Evolutionary conservation across 2,888 invertebrate species (phyloP), one percentile per base, ranked within the genome.

Genomic region (Temnothorax rugatulus): DNA sequence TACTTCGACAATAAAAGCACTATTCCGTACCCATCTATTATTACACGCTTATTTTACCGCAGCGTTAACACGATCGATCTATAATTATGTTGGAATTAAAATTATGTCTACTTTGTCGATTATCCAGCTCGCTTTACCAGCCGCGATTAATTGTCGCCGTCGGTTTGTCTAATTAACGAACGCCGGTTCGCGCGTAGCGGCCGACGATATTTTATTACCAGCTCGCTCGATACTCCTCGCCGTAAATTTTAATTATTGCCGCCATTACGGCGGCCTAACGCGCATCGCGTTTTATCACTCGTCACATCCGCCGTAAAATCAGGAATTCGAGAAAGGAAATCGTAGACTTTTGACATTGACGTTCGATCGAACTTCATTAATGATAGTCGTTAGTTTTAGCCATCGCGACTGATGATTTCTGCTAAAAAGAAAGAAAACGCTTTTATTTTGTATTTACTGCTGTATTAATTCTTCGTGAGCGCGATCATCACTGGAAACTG

Each of bases 141-240:
- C 61, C 75, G 38, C 82, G 69, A 82, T 75, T 82, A 84, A 82
- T 84, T 82, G 75, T 68, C 52, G 61, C 41, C 52, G 25, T 54
- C 63, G 47, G 44, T 44, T 61, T 66, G 82, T 75, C 69, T 83
- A 82, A 84, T 84, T 84, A 84, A 84, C 82, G 64, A 68, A 69
- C n/a, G 25, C 38, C 63, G 50, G 69, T 69, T 74, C 68, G 76
- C 64, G 79, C 38, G 41, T 63, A 66, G 52, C 63, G 54, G 25
- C 41, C 68, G 69, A 57, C 54, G 69, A 82, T 68, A 84, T 84
- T 84, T 82, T 77, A 84, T 81, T 59, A 59, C 59, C 47, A 13
- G 59, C 38, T 59, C 38, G 47, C 29, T 44, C 41, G 52, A 18
- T 47, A 57, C 47, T 61, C 34, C 13, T 69, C 71, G 69, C 38